Base-by-base conservation (phyloP, 1,140 invertebrate species). In the Teleopsis dalmanni region DNA sequence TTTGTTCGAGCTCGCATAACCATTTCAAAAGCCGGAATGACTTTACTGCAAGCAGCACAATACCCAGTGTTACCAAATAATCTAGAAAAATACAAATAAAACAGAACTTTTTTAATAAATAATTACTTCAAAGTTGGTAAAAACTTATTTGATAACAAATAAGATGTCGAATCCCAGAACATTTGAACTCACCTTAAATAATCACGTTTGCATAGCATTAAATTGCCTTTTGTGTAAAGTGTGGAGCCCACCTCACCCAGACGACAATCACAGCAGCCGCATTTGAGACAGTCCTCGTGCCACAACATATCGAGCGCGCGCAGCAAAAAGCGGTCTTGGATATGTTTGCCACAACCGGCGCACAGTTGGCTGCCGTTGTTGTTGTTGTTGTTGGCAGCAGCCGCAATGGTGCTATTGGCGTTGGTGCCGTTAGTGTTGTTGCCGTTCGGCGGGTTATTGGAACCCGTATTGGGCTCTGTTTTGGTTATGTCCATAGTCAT, bases 261-360 rank as follows among this genome's bases (percentile, higher is more conserved):
- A 38, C 94, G 79, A 73, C 93, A 97, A 72, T 97, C 91, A 74
- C 94, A 98, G 75, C 93, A 96, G 48, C 91, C 90, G 70, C 95
- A 97, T 73, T 97, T 97, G 8, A 98, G 80, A 72, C 95, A 98
- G 73, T 97, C 94, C 73, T 98, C 95, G 73, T 98, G 95, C 94
- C 95, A 98, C 60, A 88, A 85, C 73, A 94, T 81, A 70, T 97
- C 92, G 59, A 96, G 70, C 5, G 93, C 90, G 70, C 88, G 87
- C 52, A 90, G 77, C 34, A 88, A 75, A 68, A 81, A 89, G 64
- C 87, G 81, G 68, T 91, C 87, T 35, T 85, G 88, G 59, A 91
- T 91, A 60, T 82, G 82, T 75, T 91, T 91, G 55, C 83, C 85
- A 66, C 88, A 91, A 43, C 87, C 87, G 29, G 87, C 87, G 72